Percentiles rank a stretch among this genome's conserved stretches.
These are phyloP conservation scores for Crocallis elinguaria DNA, from an alignment of 2,888 invertebrate species.

Conservation along the genomic window DNA sequence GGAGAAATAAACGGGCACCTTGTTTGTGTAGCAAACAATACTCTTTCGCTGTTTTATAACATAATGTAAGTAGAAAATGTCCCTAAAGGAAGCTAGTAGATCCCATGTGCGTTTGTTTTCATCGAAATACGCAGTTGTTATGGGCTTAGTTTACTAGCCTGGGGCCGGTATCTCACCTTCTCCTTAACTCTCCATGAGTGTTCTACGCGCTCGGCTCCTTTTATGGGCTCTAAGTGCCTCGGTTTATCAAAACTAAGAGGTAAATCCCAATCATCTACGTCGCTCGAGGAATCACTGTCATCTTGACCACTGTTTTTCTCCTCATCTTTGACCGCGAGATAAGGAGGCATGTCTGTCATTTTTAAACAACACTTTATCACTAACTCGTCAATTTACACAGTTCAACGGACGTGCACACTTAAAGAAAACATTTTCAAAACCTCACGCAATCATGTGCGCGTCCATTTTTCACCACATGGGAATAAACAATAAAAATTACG, in stretches of 20 bases:
- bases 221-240: slow-evolving; percentile 81
- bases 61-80: no score
- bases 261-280: slow-evolving; percentile 87
- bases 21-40: not conserved
- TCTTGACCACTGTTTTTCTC: slow-evolving; percentile 70
- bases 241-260: slow-evolving; percentile 90
- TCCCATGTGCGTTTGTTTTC: slow-evolving; percentile 79
- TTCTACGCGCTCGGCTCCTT: slow-evolving; percentile 87
- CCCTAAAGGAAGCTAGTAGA: no score
- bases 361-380: slow-evolving; percentile 65
- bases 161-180: slow-evolving; percentile 84
- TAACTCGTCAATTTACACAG: slow-evolving; percentile 51
- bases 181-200: slow-evolving; percentile 97
- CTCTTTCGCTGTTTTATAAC: not conserved
- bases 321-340: slow-evolving; percentile 77
- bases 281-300: slow-evolving; percentile 73
- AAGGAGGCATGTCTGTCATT: slow-evolving; percentile 84
- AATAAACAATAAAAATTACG: slow-evolving; percentile 36
- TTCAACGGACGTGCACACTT: slow-evolving; percentile 55
- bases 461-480: slow-evolving; percentile 83
- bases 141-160: slow-evolving; percentile 33
- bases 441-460: slow-evolving; percentile 76
- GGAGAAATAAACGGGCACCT: not conserved
- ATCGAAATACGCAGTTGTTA: slow-evolving; percentile 58
- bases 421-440: slow-evolving; percentile 72